Conservation (phyloP, 1,140 invertebrate species). For the Lutraria rhynchaena region DNA sequence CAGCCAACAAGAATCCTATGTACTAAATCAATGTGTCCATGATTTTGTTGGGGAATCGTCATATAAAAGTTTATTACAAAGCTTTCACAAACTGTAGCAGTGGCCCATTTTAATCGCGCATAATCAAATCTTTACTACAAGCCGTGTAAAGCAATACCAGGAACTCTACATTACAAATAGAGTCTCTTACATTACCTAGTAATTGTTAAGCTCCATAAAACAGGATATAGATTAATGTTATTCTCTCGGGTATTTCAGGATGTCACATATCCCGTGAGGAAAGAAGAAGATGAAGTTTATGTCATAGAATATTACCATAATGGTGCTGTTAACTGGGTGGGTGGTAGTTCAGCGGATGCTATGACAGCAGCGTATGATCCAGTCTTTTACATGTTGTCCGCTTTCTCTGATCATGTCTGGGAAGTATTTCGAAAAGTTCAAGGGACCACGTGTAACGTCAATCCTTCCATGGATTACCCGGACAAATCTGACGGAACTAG, state of each 20-base stretch:
- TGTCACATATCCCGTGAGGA: constrained; percentile 15
- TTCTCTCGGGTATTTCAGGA: constrained; percentile 45
- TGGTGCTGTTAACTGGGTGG: constrained; percentile 43
- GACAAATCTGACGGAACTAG: background rate
- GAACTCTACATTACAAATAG: no score
- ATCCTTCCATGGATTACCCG: constrained; percentile 32
- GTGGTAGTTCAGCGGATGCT: constrained; percentile 3
- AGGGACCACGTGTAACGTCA: background rate
- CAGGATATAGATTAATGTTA: no score
- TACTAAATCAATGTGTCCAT: no score
- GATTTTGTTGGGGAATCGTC: no score
- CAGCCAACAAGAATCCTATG: no score
- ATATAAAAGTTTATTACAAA: no score
- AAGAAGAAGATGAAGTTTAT: constrained; percentile 24
- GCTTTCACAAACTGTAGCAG: no score
- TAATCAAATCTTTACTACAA: no score
- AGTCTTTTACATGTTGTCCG: constrained; percentile 38
- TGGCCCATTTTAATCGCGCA: no score
- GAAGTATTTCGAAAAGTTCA: constrained; percentile 11
- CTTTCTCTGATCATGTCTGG: constrained; percentile 39
- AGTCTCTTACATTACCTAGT: no score
- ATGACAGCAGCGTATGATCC: constrained; percentile 35
- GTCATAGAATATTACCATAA: constrained; percentile 43
- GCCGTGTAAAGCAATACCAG: no score
- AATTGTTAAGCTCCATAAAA: no score